These are phyloP conservation scores for Agonopterix arenella DNA, from an alignment of 2,888 invertebrate species.

Conservation along the genomic window DNA sequence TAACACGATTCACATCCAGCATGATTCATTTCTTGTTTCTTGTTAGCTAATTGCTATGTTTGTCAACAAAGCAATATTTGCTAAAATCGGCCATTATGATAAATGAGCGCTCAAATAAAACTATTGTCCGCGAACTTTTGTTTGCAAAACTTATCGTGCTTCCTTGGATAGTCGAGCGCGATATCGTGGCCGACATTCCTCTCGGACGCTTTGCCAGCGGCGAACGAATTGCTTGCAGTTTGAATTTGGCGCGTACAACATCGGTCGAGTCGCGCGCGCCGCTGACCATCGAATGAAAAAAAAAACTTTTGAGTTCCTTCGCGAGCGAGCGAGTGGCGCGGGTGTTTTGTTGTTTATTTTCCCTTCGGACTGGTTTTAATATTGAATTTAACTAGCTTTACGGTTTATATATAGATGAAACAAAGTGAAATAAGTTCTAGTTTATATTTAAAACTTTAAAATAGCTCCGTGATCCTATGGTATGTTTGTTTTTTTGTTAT, in stretches of 20 bases:
- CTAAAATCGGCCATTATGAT: constrained; percentile 11
- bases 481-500: constrained; percentile 43
- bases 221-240: constrained; percentile 31
- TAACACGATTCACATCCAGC: too few relatives aligned
- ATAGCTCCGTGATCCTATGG: constrained; percentile 19
- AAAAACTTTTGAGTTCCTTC: not conserved
- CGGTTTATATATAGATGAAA: constrained; percentile 1
- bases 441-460: constrained; percentile 2
- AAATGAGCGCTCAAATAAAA: constrained; percentile 15
- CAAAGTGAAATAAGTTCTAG: constrained; percentile 1
- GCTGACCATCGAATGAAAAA: constrained; percentile 12
- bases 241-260: constrained; percentile 63
- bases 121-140: constrained; percentile 12
- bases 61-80: constrained; percentile 12
- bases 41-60: not conserved
- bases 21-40: too few relatives aligned
- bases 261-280: constrained; percentile 44
- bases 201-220: constrained; percentile 16
- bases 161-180: constrained; percentile 1
- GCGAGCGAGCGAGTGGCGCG: not conserved
- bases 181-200: constrained; percentile 11
- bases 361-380: constrained; percentile 1
- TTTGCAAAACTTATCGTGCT: constrained; percentile 4
- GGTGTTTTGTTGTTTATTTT: constrained; percentile 7
- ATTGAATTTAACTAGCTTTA: constrained; percentile 1